A percentile compares a stretch with the other conserved stretches of the same genome.
Conservation (phyloP, 2,797 vertebrate species). For the Clarias platycephalus region DNA sequence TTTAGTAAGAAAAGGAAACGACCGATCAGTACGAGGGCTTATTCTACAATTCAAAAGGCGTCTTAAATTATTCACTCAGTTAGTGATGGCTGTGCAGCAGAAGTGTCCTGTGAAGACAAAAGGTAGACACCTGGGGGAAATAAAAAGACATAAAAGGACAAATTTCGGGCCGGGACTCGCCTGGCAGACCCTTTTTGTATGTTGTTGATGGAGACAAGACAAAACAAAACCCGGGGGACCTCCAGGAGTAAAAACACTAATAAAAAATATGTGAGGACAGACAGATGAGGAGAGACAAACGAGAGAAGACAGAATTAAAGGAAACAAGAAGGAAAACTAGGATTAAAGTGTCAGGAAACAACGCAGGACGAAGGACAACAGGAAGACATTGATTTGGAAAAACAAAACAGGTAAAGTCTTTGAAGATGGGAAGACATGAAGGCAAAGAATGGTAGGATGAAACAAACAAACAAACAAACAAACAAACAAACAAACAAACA, state of each 20-base stretch:
- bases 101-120: background rate
- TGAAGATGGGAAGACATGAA: background rate
- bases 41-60: background rate
- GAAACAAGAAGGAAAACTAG: background rate
- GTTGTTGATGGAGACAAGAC: too few species aligned
- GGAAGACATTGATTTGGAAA: background rate
- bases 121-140: background rate
- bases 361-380: background rate
- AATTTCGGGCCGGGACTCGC: too few species aligned
- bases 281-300: too few species aligned
- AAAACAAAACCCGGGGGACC: too few species aligned
- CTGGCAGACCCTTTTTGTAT: too few species aligned
- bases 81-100: background rate
- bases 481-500: too few species aligned
- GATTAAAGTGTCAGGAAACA: background rate
- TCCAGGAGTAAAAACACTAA: too few species aligned
- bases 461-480: too few species aligned
- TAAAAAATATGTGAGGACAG: too few species aligned
- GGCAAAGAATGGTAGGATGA: background rate
- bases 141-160: background rate
- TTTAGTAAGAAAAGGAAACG: conserved; percentile 1
- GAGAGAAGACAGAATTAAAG: background rate
- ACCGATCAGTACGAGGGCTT: background rate
- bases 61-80: background rate
- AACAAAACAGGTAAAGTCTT: background rate